Evolutionary conservation across 2,797 vertebrate genomes (phyloP).

Genomic region (Peromyscus nudipes): DNA sequence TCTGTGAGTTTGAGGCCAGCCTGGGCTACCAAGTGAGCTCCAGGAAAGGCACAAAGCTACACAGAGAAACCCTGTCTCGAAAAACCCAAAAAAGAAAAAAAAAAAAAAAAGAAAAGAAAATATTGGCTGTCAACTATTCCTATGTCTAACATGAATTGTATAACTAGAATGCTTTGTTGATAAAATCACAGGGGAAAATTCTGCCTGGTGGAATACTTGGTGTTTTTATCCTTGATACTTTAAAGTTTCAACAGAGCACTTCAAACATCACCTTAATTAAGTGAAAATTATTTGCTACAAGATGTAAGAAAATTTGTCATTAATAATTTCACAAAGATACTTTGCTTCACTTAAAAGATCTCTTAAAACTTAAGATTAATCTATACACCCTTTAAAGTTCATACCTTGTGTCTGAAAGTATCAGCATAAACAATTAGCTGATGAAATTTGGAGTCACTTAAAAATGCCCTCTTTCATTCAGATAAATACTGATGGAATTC

Average conservation of each 20-base stretch:
- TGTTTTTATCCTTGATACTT: slow-evolving; percentile 5
- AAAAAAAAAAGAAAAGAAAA: too few relatives aligned
- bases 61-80: too few relatives aligned
- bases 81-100: too few relatives aligned
- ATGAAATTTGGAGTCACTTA: slow-evolving; percentile 14
- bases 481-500: background rate
- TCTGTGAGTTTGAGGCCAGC: too few relatives aligned
- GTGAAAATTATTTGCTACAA: background rate
- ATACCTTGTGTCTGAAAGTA: background rate
- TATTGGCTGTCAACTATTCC: background rate
- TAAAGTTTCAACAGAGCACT: background rate
- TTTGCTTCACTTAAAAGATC: slow-evolving; percentile 13
- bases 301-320: background rate
- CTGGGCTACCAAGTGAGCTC: too few relatives aligned
- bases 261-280: background rate
- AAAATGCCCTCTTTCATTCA: background rate
- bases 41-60: too few relatives aligned
- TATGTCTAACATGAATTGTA: background rate
- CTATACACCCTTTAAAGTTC: background rate
- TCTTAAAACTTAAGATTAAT: slow-evolving; percentile 26
- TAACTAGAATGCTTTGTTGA: background rate
- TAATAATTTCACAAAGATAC: background rate
- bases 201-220: background rate
- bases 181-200: background rate
- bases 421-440: background rate